Base-by-base conservation (phyloP, 1,140 invertebrate genomes). In the Onthophagus taurus region DNA sequence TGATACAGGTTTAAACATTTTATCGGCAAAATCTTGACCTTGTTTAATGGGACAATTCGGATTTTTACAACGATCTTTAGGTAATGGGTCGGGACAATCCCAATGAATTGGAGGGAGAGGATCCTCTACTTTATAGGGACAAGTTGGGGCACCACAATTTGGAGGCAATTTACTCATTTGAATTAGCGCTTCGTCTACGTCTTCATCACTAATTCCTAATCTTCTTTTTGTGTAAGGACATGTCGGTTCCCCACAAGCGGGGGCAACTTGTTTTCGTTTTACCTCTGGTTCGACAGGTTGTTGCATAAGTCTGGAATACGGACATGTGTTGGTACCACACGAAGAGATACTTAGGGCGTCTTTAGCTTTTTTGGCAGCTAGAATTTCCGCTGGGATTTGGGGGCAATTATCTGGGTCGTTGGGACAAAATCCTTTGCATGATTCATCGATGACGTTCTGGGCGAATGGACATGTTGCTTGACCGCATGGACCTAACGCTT, bases 1-100 rank as follows among this genome's bases (percentile, higher is more conserved):
- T 30, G 3, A 9, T 9, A 8, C 17, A 4, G 38, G 21, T 17
- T 41, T 16, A 17, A 41, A 41, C 24, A 41, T 20, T 13, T 17
- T 29, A 21, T 24, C 23, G 11, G 38, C 38, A 21, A 41, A 23
- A 17, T 41, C 24, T 16, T 41, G 21, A 14, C 24, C 18, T 14
- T 29, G 24, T 12, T 41, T 42, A 38, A 47, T 56, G 2, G 61
- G 61, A 47, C 61, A 64, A 29, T 60, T 51, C 9, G 58, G 50
- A 43, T 64, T 64, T 19, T 45, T 58, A 38, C 61, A 64, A 6
- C 41, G 44, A 1, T 54, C 61, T 46, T 55, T 52, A 0, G 61
- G 61, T 23, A 64, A 49, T 2, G 61, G 61, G 45, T 64, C 61
- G 2, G 61, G 61, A 51, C 61, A 64, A 45, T 64, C 61, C 61